A percentile compares a stretch with the other conserved stretches of the same genome.
Conservation (phyloP, 2,888 invertebrate genomes). For the Oxytorus armatus region DNA sequence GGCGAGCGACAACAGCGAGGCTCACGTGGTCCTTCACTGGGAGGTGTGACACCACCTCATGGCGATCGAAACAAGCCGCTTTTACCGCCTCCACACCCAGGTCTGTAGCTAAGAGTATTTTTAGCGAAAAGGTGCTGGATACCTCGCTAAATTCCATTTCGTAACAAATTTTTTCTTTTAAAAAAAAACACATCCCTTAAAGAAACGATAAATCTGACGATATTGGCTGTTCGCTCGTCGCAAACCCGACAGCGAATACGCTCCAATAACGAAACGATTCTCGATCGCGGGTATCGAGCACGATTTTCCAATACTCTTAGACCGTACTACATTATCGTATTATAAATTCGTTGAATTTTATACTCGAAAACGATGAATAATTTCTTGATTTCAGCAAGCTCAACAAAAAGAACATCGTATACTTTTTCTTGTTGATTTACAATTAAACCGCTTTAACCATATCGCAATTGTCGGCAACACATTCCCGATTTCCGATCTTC, state of each 20-base stretch:
- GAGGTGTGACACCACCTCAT: slow-evolving; percentile 79
- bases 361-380: not conserved
- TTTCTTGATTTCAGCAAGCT: not conserved
- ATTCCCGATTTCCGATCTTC: not conserved
- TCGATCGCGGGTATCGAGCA: slow-evolving; percentile 75
- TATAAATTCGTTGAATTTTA: slow-evolving; percentile 64
- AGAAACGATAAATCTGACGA: slow-evolving; percentile 2
- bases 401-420: too few species aligned
- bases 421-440: too few species aligned
- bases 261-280: slow-evolving; percentile 47
- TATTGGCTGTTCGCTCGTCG: slow-evolving; percentile 54
- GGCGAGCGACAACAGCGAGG: slow-evolving; percentile 80
- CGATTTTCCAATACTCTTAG: slow-evolving; percentile 80
- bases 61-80: slow-evolving; percentile 83
- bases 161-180: slow-evolving; percentile 11
- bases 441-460: not conserved
- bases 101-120: slow-evolving; percentile 84
- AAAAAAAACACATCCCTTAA: not conserved
- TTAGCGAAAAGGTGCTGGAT: slow-evolving; percentile 78
- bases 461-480: not conserved
- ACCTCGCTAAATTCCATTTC: slow-evolving; percentile 65
- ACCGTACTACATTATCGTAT: slow-evolving; percentile 75
- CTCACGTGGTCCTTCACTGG: slow-evolving; percentile 79
- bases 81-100: slow-evolving; percentile 83
- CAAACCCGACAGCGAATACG: slow-evolving; percentile 46